A percentile compares a stretch with the other conserved stretches of the same genome.
phyloP scores from a whole-genome alignment of 1,140 invertebrate genomes.

The Drosophila insularis region DNA sequence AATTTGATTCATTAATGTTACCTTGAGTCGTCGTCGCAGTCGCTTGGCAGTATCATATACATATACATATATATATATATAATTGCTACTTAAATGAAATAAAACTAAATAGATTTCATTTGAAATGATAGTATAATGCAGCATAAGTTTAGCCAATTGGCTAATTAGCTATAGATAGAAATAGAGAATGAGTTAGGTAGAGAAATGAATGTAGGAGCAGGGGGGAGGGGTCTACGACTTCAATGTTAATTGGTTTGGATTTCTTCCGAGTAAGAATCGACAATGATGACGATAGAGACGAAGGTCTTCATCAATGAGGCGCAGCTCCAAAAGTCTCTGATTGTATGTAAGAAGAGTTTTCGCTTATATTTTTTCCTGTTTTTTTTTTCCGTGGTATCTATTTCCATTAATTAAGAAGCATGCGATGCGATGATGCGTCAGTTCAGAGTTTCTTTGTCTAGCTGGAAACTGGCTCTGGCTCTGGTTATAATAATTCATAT shows the following conservation, averaged over 20 bases:
- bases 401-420: constrained; percentile 50
- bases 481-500: constrained; percentile 53
- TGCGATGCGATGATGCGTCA: constrained; percentile 24
- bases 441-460: constrained; percentile 32
- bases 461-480: constrained; percentile 20
- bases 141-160: neutral
- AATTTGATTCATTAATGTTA: constrained; percentile 49
- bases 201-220: constrained; percentile 13
- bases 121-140: constrained; percentile 13
- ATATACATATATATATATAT: neutral
- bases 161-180: constrained; percentile 10
- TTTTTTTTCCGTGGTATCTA: constrained; percentile 26
- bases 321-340: constrained; percentile 26
- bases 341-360: constrained; percentile 30
- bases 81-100: neutral
- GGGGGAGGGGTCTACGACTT: neutral
- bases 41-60: neutral
- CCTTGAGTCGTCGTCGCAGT: neutral
- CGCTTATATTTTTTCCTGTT: neutral
- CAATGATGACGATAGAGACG: constrained; percentile 14
- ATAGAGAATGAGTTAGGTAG: constrained; percentile 5
- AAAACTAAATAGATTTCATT: constrained; percentile 23
- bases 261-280: constrained; percentile 41
- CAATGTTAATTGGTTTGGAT: constrained; percentile 32
- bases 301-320: constrained; percentile 63